Evolutionary conservation across 2,797 vertebrate genomes (phyloP).

Genomic region (Avahi laniger): DNA sequence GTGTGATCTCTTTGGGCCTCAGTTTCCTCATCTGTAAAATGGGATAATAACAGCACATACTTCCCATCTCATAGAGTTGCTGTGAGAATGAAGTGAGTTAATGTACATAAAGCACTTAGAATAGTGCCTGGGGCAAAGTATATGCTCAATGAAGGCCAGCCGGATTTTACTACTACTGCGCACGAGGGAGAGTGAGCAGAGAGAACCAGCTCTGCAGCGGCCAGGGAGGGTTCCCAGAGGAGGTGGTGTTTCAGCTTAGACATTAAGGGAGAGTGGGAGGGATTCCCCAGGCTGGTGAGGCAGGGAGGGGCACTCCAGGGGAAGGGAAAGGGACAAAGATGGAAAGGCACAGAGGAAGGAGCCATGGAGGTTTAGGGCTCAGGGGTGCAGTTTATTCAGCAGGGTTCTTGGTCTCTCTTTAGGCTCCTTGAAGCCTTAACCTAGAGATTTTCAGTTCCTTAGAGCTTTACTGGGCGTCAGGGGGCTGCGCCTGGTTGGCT

Average conservation of each 20-base stretch:
- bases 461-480: neutral
- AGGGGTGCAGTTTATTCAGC: neutral
- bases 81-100: neutral
- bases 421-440: neutral
- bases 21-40: neutral
- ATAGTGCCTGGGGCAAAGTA: neutral
- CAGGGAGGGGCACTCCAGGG: neutral
- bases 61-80: neutral
- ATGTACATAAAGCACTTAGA: neutral
- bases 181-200: neutral
- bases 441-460: neutral
- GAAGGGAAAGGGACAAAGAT: neutral
- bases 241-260: neutral
- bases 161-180: neutral
- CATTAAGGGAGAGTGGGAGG: neutral
- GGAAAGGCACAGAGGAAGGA: neutral
- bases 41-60: neutral
- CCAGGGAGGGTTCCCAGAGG: constrained; percentile 9
- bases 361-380: neutral
- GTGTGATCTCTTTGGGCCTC: neutral
- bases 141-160: neutral
- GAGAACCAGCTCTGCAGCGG: neutral
- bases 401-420: neutral
- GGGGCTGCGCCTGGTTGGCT: neutral
- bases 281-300: neutral